Evolutionary conservation across 2,113 vertebrate species (phyloP).

Genomic region (Psittacula cyanocephala): DNA sequence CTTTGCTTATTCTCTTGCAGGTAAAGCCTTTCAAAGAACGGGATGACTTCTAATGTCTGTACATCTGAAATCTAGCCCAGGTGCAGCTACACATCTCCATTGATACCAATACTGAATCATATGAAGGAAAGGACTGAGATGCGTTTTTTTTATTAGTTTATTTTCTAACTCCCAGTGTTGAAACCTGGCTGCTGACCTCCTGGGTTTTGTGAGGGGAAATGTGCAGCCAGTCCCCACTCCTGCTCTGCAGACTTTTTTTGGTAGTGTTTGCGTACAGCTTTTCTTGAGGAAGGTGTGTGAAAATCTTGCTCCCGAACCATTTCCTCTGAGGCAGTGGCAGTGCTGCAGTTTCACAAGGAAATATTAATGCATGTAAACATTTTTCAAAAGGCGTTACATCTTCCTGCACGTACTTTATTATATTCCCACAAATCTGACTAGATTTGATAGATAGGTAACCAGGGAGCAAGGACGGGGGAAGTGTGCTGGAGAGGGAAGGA

Average conservation of each 20-base stretch:
- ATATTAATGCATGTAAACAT: constrained; percentile 65
- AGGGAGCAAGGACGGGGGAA: constrained; percentile 24
- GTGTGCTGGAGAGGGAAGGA: neutral
- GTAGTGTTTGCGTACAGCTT: neutral
- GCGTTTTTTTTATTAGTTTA: neutral
- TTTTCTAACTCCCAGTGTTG: neutral
- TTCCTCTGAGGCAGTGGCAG: constrained; percentile 21
- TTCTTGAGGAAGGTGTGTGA: neutral
- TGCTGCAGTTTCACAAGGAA: constrained; percentile 38
- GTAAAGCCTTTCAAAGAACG: neutral
- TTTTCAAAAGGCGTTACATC: constrained; percentile 62
- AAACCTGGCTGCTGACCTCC: neutral
- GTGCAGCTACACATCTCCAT: neutral
- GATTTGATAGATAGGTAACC: constrained; percentile 64
- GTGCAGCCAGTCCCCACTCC: neutral
- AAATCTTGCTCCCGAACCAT: neutral
- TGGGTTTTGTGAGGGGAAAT: neutral
- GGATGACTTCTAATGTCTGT: neutral
- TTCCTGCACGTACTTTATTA: constrained; percentile 68
- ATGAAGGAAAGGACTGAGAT: neutral
- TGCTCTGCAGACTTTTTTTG: neutral
- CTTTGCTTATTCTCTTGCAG: neutral
- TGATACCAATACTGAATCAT: neutral
- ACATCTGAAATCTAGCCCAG: neutral
- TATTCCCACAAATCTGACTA: constrained; percentile 61